These are phyloP conservation scores for Acropora yongei DNA, from an alignment of 64 coral and sea anemone genomes.

Conservation along the genomic window DNA sequence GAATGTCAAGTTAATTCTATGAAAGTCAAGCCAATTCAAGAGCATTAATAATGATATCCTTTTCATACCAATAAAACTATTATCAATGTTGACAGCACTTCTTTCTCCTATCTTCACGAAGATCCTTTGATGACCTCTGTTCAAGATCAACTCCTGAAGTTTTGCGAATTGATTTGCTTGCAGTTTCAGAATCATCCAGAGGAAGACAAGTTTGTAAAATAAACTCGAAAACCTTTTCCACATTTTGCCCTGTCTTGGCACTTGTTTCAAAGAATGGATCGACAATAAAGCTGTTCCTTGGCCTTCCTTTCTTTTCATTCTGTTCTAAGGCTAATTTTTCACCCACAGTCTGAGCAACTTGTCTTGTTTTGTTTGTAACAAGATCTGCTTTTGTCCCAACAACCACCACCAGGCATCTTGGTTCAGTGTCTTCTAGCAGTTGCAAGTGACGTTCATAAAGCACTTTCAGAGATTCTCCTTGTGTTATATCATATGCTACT, in stretches of 20 bases:
- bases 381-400: constrained; percentile 89
- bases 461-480: constrained; percentile 44
- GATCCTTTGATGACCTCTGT: neutral
- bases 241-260: constrained; percentile 91
- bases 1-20: no score
- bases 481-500: constrained; percentile 88
- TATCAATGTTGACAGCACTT: neutral
- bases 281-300: constrained; percentile 32
- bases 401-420: constrained; percentile 82
- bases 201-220: constrained; percentile 90
- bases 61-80: no score
- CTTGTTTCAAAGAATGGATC: constrained; percentile 96
- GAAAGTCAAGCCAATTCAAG: no score
- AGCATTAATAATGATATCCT: no score
- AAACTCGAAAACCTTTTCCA: constrained; percentile 93
- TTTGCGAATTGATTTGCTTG: constrained; percentile 42
- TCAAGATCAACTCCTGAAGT: constrained; percentile 68
- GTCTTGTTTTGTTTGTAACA: constrained; percentile 57
- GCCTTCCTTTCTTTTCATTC: constrained; percentile 71
- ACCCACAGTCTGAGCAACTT: constrained; percentile 51
- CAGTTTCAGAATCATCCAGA: constrained; percentile 69
- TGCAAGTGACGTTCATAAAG: constrained; percentile 84
- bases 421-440: constrained; percentile 83
- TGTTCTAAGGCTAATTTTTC: constrained; percentile 68
- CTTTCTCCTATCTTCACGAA: neutral